phyloP scores from a whole-genome alignment of 2,888 invertebrate genomes.

The Ophion ventricosus region DNA sequence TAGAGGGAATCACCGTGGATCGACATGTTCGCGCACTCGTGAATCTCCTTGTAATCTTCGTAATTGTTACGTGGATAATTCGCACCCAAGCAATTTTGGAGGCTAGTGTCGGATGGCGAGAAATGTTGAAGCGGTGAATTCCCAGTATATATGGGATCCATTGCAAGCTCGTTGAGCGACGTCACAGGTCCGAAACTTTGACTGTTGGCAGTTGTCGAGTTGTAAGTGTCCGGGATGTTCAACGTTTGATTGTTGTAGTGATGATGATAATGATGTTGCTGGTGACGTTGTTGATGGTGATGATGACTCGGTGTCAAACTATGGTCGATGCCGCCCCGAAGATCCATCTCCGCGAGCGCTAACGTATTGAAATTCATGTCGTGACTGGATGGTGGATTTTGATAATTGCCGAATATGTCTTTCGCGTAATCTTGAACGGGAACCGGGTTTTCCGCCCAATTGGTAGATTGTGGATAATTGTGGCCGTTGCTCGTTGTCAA shows the following conservation, averaged over 20 bases:
- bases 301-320: conserved; percentile 63
- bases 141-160: conserved; percentile 79
- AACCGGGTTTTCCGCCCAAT: conserved; percentile 61
- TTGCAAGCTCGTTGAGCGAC: conserved; percentile 79
- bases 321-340: conserved; percentile 72
- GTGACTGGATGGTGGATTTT: conserved; percentile 72
- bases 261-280: conserved; percentile 52
- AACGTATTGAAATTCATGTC: conserved; percentile 79
- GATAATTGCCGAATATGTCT: conserved; percentile 78
- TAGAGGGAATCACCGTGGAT: conserved; percentile 72
- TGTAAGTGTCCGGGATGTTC: conserved; percentile 78
- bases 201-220: conserved; percentile 64
- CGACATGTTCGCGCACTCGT: conserved; percentile 73
- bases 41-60: conserved; percentile 77
- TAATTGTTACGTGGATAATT: conserved; percentile 77
- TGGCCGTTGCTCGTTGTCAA: conserved; percentile 71
- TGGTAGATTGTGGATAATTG: conserved; percentile 69
- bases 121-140: conserved; percentile 80
- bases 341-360: conserved; percentile 71
- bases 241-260: conserved; percentile 73
- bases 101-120: conserved; percentile 77
- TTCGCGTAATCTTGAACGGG: conserved; percentile 71
- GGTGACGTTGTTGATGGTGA: conserved; percentile 21
- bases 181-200: conserved; percentile 77
- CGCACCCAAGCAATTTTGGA: conserved; percentile 77